Base-by-base conservation (phyloP, 2,888 invertebrate genomes). In the Drosophila yooni region DNA sequence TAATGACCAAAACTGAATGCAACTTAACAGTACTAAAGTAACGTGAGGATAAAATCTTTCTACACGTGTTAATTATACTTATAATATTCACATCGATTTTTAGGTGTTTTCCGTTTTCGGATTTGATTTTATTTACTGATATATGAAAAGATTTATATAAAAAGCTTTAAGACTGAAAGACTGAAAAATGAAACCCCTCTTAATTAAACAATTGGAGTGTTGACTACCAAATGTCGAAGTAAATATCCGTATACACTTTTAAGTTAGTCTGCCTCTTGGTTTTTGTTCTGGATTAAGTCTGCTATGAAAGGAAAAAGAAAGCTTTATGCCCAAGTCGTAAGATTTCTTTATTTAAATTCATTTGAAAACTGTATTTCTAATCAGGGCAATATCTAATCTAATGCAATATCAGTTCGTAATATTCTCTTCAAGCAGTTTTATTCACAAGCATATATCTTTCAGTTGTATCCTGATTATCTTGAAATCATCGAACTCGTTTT, bases 1-100 rank as follows among this genome's bases (percentile, higher is more conserved):
- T 70, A 70, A 73, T 73, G 60, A 51, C 33, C 34, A 31, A 15
- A 57, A 31, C 29, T 6, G 8, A 15, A 29, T 29, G 11, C 27
- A 46, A 8, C 27, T 29, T 27, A 29, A 34, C 18, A 25, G 25
- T 18, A n/a, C 7, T 8, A n/a, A 11, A 13, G n/a, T 2, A 13
- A 38, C n/a, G 18, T 29, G 13, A 18, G 8, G n/a, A 54, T 27
- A 27, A 11, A 36, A 56, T 54, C 38, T 2, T 25, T 25, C 34
- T 0, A 3, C 0, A 2, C 7, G 3, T 27, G 18, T 11, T n/a
- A 36, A n/a, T 38, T 27, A 38, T 38, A 27, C 27, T n/a, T 13
- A 13, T n/a, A n/a, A 5, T 15, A 11, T 21, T 11, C 11, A 21
- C 5, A 43, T 34, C 3, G 6, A 11, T 11, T 18, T 36, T 21